Base-by-base conservation (phyloP, 2,888 invertebrate genomes). In the Entomobrya proxima region DNA sequence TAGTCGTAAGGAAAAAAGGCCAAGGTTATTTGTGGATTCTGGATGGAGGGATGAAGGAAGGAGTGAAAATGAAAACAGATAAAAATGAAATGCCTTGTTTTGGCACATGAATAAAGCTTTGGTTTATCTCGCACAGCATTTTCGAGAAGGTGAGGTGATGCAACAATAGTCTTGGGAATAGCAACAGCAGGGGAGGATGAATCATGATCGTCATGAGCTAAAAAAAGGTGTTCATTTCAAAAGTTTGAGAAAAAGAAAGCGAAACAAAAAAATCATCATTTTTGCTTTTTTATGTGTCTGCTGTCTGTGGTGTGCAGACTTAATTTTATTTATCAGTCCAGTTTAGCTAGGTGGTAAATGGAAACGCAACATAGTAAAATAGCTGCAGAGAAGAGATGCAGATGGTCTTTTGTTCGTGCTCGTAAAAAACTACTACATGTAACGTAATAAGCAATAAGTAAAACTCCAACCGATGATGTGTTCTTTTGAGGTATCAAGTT, bases 1-100 rank as follows among this genome's bases (percentile, higher is more conserved):
- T 40, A 58, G n/a, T 35, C 32, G 4, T 13, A 5, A 32, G 32
- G 47, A 55, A 75, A 75, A 75, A 75, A 55, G 75, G 75, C 55
- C 75, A 75, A 75, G 75, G 75, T 24, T n/a, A 35, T 35, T 3
- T 55, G 9, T 24, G 24, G 55, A n/a, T n/a, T n/a, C 47, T 7
- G 58, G 27, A n/a, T 11, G 6, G 47, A 15, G 55, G 6, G 27
- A 30, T 35, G 35, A 18, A n/a, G 35, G 32, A 35, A 18, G 32
- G 32, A 64, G 24, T 35, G 37, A 30, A 67, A 67, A 37, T 58
- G 58, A 37, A 37, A 9, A 27, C 40, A 15, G n/a, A 44, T 64
- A 64, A 32, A 69, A 69, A 40, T 37, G 18, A 27, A 44, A 44
- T 44, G 44, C 44, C 13, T 55, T 21, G 24, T 55, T n/a, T 21